Base-by-base conservation (phyloP, 1,140 invertebrate genomes). In the Anoplophora glabripennis region DNA sequence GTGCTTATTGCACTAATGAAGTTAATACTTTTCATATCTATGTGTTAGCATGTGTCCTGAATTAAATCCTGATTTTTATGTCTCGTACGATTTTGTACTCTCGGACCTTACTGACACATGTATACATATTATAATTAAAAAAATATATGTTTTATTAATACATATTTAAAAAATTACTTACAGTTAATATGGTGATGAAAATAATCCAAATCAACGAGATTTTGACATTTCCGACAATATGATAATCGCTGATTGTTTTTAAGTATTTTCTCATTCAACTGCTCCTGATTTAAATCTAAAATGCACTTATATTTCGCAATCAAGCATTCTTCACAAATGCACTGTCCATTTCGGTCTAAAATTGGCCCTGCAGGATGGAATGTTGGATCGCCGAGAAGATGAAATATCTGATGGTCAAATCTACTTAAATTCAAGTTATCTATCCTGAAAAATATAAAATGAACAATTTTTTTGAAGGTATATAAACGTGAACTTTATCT, bases 241-340 rank as follows among this genome's bases (percentile, higher is more conserved):
- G 44, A 57, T 12, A 57, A 52, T 18, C 58, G 41, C 14, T 57
- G 47, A 21, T 35, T 28, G 34, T 33, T 66, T 37, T 52, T 33
- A 14, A 66, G 46, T 10, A 54, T 28, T 14, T 37, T 57, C 12
- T 56, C 58, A 44, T 65, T 44, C 17, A 35, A 42, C 11, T 63
- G 47, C 10, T 44, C 36, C 28, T 15, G n/a, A 35, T 63, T 47
- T 4, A 35, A 36, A 45, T 63, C 57, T 54, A 66, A 51, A 58
- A 59, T 60, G 18, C 8, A 33, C 15, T 66, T 57, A 48, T 57
- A 69, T 53, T 67, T 69, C 8, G 59, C 48, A 42, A 71, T 62
- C 40, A 71, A 54, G 47, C 69, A 71, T 49, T 71, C 67, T 57
- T 71, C 69, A 57, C 69, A 71, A 40, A 71, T 67, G 49, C 69